Evolutionary conservation across 2,113 vertebrate genomes (phyloP), one percentile per base, ranked within the genome.

Genomic region (Rana temporaria): DNA sequence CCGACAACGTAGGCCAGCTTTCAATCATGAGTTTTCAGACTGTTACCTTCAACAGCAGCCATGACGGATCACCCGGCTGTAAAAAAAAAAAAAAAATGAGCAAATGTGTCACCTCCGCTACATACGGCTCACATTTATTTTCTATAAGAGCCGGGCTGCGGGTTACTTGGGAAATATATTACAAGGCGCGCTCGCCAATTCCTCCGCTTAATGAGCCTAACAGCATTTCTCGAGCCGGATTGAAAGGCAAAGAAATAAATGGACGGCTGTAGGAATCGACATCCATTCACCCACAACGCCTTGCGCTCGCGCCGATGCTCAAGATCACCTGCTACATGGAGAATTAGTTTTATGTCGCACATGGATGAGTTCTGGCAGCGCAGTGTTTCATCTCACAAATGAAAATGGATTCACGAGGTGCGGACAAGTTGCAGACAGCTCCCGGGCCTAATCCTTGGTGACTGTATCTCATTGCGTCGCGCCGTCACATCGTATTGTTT

Each of bases 261-360:
- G 70, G 63, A 82, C 66, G 73, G 68, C 73, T 74, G 62, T 63
- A 55, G 22, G 80, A 74, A 82, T 82, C 52, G 70, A 74, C 80
- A 73, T 82, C 80, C 48, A 74, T 64, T 82, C 80, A 74, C 80
- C 80, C 80, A 57, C 38, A 38, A 66, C 80, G 59, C 52, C 65
- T 79, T 56, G 63, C 67, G 76, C 64, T 57, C 76, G 67, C 63
- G 67, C 20, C 34, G 60, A 55, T 42, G 80, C 64, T 57, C 48
- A 66, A 57, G 74, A 82, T 82, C 80, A 82, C 70, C 80, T 82
- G 60, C 80, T 82, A 74, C 60, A 82, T 57, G 70, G 80, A 19
- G 80, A 82, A 82, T 82, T 82, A 70, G 69, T 82, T 82, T 82
- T 74, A 64, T 56, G 80, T 74, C 48, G 60, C 80, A 74, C 80